These are phyloP conservation scores for Sitodiplosis mosellana DNA, from an alignment of 1,140 invertebrate genomes.

Conservation along the genomic window DNA sequence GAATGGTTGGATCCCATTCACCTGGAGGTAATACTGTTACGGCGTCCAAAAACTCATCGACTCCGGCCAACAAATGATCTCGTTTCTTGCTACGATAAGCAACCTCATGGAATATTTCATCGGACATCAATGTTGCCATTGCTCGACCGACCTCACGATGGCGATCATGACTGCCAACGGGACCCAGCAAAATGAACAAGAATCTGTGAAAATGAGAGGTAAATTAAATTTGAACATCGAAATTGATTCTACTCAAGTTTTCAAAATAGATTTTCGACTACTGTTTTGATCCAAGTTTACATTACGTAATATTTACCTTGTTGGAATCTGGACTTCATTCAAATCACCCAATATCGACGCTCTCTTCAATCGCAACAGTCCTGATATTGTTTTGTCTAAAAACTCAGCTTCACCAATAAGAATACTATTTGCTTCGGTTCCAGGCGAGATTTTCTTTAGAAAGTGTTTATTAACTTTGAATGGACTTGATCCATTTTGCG, in stretches of 20 bases:
- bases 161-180: conserved; percentile 53
- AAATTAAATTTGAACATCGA: too few species aligned
- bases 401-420: conserved; percentile 96
- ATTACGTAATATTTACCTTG: conserved; percentile 30
- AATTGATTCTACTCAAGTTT: too few species aligned
- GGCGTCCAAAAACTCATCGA: conserved; percentile 95
- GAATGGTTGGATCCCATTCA: conserved; percentile 96
- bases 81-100: conserved; percentile 89
- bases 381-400: conserved; percentile 74
- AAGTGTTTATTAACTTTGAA: conserved; percentile 79
- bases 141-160: conserved; percentile 96
- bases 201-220: conserved; percentile 36
- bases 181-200: conserved; percentile 85
- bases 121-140: conserved; percentile 97
- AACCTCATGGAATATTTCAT: conserved; percentile 98
- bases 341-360: conserved; percentile 83
- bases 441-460: conserved; percentile 93
- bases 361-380: conserved; percentile 79
- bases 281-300: too few species aligned
- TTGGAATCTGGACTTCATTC: conserved; percentile 93
- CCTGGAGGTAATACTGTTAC: conserved; percentile 94
- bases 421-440: conserved; percentile 93
- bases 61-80: conserved; percentile 82
- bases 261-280: background rate
- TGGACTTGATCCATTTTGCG: conserved; percentile 46